Conservation (phyloP, 2,888 invertebrate species). For the Pyrrhosoma nymphula region DNA sequence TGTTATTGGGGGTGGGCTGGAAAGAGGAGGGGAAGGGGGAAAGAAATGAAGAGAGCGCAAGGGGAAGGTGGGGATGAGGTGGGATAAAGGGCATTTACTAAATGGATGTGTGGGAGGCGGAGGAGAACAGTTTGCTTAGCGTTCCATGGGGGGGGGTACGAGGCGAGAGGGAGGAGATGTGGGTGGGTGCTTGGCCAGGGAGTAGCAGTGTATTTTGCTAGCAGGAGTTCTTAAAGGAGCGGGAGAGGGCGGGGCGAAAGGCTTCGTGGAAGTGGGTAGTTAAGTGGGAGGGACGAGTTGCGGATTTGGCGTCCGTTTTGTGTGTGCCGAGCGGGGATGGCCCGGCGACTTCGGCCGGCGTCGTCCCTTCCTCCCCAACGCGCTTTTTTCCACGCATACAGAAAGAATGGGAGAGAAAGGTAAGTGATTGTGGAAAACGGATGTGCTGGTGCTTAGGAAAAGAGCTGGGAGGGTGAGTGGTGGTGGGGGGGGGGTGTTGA, state of each 20-base stretch:
- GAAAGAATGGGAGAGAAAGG: neutral
- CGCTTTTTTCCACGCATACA: neutral
- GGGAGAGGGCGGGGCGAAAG: neutral
- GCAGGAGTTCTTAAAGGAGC: neutral
- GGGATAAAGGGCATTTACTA: neutral
- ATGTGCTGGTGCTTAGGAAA: slow-evolving; percentile 61
- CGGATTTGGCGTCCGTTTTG: neutral
- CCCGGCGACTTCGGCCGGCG: neutral
- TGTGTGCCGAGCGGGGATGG: neutral
- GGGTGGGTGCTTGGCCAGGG: neutral
- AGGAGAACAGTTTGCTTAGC: neutral
- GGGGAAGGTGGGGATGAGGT: too few relatives aligned
- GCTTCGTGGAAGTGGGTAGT: neutral
- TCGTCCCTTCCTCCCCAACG: neutral
- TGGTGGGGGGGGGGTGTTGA: neutral
- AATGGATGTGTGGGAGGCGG: neutral
- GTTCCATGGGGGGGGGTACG: neutral
- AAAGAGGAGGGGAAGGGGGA: too few relatives aligned
- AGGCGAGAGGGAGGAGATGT: neutral
- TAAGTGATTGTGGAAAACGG: slow-evolving; percentile 60
- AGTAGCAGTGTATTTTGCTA: neutral
- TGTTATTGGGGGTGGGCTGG: too few relatives aligned
- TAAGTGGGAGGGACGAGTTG: neutral
- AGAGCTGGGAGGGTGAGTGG: neutral
- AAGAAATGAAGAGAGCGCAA: too few relatives aligned